A percentile compares a stretch with the other conserved stretches of the same genome.
Conservation (phyloP, 2,888 invertebrate species). For the Macropis europaea region DNA sequence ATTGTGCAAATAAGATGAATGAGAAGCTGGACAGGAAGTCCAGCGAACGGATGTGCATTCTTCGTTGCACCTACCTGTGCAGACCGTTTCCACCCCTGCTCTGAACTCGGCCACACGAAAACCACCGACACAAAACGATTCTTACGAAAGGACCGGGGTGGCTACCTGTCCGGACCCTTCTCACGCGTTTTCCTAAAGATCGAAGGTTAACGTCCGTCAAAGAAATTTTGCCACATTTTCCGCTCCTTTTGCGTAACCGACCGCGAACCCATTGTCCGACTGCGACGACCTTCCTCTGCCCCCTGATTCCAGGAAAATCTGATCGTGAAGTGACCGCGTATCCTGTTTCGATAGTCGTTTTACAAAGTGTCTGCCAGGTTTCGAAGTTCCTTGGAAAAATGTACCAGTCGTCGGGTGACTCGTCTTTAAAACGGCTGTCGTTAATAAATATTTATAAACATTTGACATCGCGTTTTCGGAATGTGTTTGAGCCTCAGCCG, state of each 20-base stretch:
- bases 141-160: background rate
- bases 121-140: slow-evolving; percentile 39
- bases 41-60: slow-evolving; percentile 35
- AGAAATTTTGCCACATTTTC: slow-evolving; percentile 65
- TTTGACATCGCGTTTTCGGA: background rate
- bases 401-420: no score
- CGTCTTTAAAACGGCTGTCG: no score
- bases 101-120: slow-evolving; percentile 36
- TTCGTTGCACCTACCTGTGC: slow-evolving; percentile 25
- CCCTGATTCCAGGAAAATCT: slow-evolving; percentile 21
- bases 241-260: slow-evolving; percentile 61
- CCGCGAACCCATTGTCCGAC: slow-evolving; percentile 30
- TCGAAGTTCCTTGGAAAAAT: background rate
- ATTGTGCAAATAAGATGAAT: no score
- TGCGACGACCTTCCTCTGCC: background rate
- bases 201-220: slow-evolving; percentile 28
- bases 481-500: background rate
- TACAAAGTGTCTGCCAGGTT: background rate
- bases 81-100: background rate
- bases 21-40: slow-evolving; percentile 43
- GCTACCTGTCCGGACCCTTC: slow-evolving; percentile 53
- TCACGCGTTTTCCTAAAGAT: slow-evolving; percentile 18
- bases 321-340: slow-evolving; percentile 9
- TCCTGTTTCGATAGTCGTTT: background rate
- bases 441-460: no score